A percentile compares a stretch with the other conserved stretches of the same genome.
Evolutionary conservation across 2,113 vertebrate species (phyloP).

Genomic region (Ptychochromis oligacanthus): DNA sequence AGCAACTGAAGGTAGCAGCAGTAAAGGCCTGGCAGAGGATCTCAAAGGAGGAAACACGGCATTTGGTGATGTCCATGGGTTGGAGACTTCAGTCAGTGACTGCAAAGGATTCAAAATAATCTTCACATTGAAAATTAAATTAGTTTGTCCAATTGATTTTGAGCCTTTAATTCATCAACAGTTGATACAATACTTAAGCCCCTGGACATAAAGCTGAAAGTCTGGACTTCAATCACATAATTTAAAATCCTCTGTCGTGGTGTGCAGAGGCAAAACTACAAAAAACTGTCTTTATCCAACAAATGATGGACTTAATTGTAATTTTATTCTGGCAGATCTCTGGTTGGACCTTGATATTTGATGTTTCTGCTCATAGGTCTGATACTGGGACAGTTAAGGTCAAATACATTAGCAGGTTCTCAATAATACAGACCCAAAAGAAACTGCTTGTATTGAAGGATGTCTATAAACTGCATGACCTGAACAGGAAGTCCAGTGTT

Average conservation of each 20-base stretch:
- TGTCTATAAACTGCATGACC: neutral
- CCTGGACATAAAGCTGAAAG: no score
- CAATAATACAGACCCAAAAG: neutral
- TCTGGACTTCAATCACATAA: no score
- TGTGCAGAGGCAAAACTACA: no score
- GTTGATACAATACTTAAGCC: no score
- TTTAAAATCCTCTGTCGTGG: no score
- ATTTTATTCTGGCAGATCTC: neutral
- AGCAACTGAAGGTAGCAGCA: no score
- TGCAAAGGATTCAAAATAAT: neutral
- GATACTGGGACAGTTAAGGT: neutral
- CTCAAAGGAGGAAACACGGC: neutral
- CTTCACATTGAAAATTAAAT: neutral
- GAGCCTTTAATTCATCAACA: neutral
- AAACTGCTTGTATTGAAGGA: neutral
- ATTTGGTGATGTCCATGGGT: neutral
- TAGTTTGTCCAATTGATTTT: neutral
- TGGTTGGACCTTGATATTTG: neutral
- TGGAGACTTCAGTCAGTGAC: no score
- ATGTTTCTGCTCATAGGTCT: neutral
- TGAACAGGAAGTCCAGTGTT: neutral
- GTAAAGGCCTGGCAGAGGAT: neutral
- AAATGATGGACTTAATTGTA: neutral
- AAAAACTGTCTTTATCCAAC: neutral
- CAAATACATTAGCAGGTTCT: neutral